These are phyloP conservation scores for Cepphus grylle DNA, from an alignment of 2,113 vertebrate genomes.

Conservation along the genomic window DNA sequence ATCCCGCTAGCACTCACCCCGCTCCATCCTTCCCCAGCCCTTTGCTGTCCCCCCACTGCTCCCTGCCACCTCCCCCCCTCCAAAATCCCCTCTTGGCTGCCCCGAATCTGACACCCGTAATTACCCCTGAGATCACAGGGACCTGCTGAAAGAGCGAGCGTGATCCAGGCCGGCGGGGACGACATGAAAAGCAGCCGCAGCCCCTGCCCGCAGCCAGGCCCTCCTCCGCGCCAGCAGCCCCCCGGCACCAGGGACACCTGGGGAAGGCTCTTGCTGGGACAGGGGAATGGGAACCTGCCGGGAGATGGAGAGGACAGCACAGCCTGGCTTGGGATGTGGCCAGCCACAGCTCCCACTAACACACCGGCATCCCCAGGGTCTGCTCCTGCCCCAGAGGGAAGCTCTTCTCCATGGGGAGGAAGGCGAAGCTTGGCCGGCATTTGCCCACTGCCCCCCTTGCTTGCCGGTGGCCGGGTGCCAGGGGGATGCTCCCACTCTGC, in stretches of 20 bases:
- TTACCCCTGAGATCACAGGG: background rate
- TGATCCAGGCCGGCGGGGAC: background rate
- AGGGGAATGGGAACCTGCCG: background rate
- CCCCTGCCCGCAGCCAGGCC: background rate
- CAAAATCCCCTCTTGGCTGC: background rate
- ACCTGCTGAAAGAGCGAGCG: background rate
- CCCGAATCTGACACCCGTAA: background rate
- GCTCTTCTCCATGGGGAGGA: background rate
- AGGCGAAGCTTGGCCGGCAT: background rate
- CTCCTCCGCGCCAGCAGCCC: background rate
- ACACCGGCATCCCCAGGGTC: background rate
- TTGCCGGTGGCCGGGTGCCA: background rate
- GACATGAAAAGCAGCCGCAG: background rate
- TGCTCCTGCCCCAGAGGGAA: background rate
- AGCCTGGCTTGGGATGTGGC: background rate
- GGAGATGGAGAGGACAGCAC: background rate
- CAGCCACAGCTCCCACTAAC: background rate
- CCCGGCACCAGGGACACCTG: background rate
- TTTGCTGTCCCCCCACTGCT: accelerated
- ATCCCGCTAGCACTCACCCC: background rate
- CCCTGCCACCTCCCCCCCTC: background rate
- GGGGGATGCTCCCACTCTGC: background rate
- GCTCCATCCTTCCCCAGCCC: background rate
- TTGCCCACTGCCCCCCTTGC: background rate
- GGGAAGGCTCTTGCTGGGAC: background rate